These are phyloP conservation scores for Platycheirus rosarum DNA, from an alignment of 2,888 invertebrate species.

Conservation along the genomic window DNA sequence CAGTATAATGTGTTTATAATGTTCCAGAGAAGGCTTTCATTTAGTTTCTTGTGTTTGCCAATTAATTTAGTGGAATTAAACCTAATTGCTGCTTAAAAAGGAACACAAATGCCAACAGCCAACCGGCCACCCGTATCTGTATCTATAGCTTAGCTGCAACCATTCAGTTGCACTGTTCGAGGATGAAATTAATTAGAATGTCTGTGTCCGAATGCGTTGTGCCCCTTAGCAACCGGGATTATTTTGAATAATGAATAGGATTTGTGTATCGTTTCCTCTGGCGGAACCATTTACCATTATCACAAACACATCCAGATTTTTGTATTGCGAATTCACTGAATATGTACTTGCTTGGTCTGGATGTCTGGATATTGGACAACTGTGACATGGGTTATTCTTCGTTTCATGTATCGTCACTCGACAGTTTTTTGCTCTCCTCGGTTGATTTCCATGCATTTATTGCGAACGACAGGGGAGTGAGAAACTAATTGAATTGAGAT, in stretches of 20 bases:
- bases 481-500: conserved; percentile 49
- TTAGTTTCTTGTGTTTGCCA: conserved; percentile 61
- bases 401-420: neutral
- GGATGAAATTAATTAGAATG: conserved; percentile 66
- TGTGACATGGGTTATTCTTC: neutral
- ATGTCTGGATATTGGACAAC: neutral
- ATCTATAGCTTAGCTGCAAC: neutral
- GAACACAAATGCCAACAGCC: conserved; percentile 34
- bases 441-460: conserved; percentile 39
- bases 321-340: conserved; percentile 41
- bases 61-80: conserved; percentile 72
- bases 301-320: conserved; percentile 9
- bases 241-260: conserved; percentile 71
- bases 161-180: conserved; percentile 15
- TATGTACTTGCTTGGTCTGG: conserved; percentile 28
- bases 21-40: conserved; percentile 23
- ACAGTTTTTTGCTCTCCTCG: conserved; percentile 4
- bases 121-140: conserved; percentile 3
- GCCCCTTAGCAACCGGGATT: conserved; percentile 64
- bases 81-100: conserved; percentile 66
- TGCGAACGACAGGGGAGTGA: too few relatives aligned
- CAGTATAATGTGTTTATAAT: neutral
- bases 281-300: conserved; percentile 37
- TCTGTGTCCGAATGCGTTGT: conserved; percentile 53
- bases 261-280: conserved; percentile 59